Base-by-base conservation (phyloP, 92 coral and sea anemone species). In the Porites lobata region DNA sequence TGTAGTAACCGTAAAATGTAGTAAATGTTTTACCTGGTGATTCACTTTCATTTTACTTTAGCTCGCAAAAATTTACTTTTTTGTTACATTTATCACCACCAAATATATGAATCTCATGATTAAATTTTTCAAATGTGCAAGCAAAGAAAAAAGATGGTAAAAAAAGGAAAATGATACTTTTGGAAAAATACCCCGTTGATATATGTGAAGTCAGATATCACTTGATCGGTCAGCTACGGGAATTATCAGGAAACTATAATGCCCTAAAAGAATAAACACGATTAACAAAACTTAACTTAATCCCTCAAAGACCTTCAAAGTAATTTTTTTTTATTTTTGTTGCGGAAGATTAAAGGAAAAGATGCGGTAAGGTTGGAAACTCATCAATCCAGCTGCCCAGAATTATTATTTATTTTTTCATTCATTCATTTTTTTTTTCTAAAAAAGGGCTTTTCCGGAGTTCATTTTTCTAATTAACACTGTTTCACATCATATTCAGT, bases 381-480 rank as follows among this genome's bases (percentile, higher is more conserved):
- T 69, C 50, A 51, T 47, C 66, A 7, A 72, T 57, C 52, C 69
- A 72, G 72, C 79, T 83, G 78, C 6, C 64, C 63, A 75, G 43
- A 83, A 63, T 7, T 38, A 47, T 50, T 38, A 38, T 38, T 38
- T 38, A 38, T 38, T 38, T 38, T 38, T 38, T 38, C 47, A 38
- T 38, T 38, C 47, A 4, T 38, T 4, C 47, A 56, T 71, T 38
- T 4, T 38, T 38, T 38, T 38, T 38, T 74, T 63, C 6, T 19
- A 50, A 9, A 38, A 2, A 29, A 47, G 47, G 58, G 80, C 52
- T 72, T 38, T 38, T 83, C 87, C 87, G 87, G 87, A 63, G 15
- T 64, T 63, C 87, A 83, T 72, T 72, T 83, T 83, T 58, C 87
- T 47, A 83, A 83, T 83, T 83, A 83, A 83, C 79, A 61, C 80